Conservation (phyloP, 1,140 invertebrate genomes). For the Matsumurasca onukii region DNA sequence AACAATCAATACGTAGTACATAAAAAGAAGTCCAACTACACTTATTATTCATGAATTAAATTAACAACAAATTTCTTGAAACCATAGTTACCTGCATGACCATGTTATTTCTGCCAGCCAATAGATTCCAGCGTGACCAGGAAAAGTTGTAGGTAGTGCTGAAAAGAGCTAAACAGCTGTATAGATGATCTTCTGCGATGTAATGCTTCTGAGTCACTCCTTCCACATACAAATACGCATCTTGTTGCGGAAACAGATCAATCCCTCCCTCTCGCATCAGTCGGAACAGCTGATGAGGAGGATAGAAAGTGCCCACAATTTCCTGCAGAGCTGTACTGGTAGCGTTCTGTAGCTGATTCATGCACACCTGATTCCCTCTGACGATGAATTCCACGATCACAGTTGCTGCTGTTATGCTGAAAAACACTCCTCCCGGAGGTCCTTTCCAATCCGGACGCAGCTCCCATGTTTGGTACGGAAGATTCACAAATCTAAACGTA, state of each 20-base stretch:
- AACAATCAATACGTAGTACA: no score
- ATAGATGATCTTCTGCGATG: conserved; percentile 74
- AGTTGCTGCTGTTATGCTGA: conserved; percentile 66
- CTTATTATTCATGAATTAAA: no score
- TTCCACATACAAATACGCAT: conserved; percentile 81
- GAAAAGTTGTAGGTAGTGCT: conserved; percentile 76
- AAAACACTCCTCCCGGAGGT: conserved; percentile 55
- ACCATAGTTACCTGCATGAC: conserved; percentile 64
- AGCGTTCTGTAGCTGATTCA: conserved; percentile 59
- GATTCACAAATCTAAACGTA: conserved; percentile 69
- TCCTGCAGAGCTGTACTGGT: conserved; percentile 54
- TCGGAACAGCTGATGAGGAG: conserved; percentile 54
- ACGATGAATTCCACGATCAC: conserved; percentile 68
- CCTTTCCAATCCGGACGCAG: conserved; percentile 65
- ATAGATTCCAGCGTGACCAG: conserved; percentile 86
- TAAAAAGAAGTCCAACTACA: no score
- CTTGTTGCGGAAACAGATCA: conserved; percentile 86
- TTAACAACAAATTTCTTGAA: no score
- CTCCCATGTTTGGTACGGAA: conserved; percentile 86
- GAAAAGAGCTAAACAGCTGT: conserved; percentile 79
- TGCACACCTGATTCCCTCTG: conserved; percentile 48
- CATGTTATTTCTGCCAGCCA: conserved; percentile 63
- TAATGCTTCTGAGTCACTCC: conserved; percentile 70
- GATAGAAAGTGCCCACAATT: conserved; percentile 56
- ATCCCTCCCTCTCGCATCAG: conserved; percentile 73